Evolutionary conservation across 2,888 invertebrate species (phyloP), one percentile per base, ranked within the genome.

Genomic region (Drosophila infuscata): DNA sequence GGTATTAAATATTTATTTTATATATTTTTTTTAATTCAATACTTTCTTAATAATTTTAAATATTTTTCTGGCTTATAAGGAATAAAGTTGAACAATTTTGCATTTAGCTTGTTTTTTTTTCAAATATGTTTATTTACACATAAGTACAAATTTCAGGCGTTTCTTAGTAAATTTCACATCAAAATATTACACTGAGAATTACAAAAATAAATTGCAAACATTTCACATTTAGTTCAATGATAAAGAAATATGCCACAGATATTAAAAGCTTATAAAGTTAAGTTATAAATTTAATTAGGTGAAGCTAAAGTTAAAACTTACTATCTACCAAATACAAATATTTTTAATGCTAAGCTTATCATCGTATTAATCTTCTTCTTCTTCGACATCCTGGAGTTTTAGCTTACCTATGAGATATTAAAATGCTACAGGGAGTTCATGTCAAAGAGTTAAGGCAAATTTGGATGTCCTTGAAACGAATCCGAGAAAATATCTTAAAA

Each of bases 81-180:
- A 67, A 54, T 32, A 17, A 49, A 43, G 43, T 43, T 15, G 9
- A 29, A 36, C 9, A 53, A 36, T 15, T 9, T 30, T n/a, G n/a
- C 56, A n/a, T 12, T 12, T 38, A 8, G 15, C 38, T 57, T 20
- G 20, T 25, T 48, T 60, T 58, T 62, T 65, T 58, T 67, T 71
- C 68, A 88, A 71, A 88, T 84, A 79, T 59, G 71, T 84, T 84
- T 84, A 84, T 84, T 84, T 84, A 84, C 83, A 83, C 57, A 83
- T 81, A 74, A 77, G 68, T 85, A 85, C 75, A 90, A 86, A 80
- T 88, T 77, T 46, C 70, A 75, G 70, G 69, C 73, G 25, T 77
- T 70, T 85, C 32, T 52, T 56, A 57, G 57, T 69, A 74, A 81
- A 70, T 76, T 36, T 46, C 46, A 74, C 64, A 59, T 46, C 65